Evolutionary conservation across 2,797 vertebrate genomes (phyloP).

Genomic region (Galago senegalensis): DNA sequence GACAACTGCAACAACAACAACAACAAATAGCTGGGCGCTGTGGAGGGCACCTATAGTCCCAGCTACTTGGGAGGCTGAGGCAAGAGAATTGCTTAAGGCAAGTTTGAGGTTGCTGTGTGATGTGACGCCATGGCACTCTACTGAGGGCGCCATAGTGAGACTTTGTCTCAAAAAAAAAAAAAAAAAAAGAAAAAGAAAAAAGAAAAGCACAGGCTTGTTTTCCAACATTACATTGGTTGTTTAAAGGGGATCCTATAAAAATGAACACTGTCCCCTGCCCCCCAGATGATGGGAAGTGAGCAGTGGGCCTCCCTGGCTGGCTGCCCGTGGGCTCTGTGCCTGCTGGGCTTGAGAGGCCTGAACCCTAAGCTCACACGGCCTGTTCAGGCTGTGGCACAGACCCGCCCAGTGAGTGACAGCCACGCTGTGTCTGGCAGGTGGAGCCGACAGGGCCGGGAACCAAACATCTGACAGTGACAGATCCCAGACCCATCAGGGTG

Average conservation of each 20-base stretch:
- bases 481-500: not conserved
- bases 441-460: not conserved
- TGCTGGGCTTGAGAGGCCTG: not conserved
- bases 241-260: not conserved
- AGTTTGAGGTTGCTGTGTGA: too few species aligned
- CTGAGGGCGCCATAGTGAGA: too few species aligned
- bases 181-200: too few species aligned
- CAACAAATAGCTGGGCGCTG: too few species aligned
- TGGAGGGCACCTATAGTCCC: too few species aligned
- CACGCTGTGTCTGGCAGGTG: not conserved
- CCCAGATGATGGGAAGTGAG: not conserved
- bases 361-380: not conserved
- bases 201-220: not conserved
- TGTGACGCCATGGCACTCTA: too few species aligned
- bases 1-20: too few species aligned
- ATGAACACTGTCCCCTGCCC: fast-evolving
- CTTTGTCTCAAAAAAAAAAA: too few species aligned
- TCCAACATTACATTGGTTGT: not conserved
- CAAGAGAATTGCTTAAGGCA: too few species aligned
- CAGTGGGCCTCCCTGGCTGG: too few species aligned
- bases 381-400: not conserved
- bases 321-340: not conserved
- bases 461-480: not conserved
- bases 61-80: too few species aligned
- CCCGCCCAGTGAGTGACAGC: not conserved